Conservation (phyloP, 1,140 invertebrate species). For the Caenorhabditis brenneri region DNA sequence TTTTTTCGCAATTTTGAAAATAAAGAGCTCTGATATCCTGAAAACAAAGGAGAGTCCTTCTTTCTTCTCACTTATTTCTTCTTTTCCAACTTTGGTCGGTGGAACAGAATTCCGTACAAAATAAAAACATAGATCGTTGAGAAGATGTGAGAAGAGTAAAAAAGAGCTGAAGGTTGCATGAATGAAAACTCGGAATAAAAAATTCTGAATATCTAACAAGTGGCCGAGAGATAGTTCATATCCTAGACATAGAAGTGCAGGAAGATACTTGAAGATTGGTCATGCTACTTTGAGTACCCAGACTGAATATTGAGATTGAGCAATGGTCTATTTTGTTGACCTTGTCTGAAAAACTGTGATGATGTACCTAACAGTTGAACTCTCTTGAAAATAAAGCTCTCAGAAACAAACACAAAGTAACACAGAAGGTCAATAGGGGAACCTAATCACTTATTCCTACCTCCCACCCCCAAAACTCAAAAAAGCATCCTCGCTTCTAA, state of each 20-base stretch:
- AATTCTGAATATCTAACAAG: background rate
- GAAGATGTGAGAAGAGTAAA: background rate
- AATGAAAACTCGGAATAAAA: background rate
- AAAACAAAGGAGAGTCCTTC: background rate
- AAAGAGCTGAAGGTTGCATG: background rate
- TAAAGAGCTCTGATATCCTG: constrained; percentile 18
- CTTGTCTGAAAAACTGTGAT: too few species aligned
- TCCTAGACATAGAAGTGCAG: too few species aligned
- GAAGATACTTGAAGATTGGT: too few species aligned
- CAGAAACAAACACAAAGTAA: too few species aligned
- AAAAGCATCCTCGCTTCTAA: background rate
- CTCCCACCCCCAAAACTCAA: background rate
- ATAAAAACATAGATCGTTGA: background rate
- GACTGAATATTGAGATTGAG: too few species aligned
- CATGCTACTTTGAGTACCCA: too few species aligned
- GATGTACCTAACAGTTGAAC: too few species aligned
- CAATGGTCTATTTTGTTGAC: too few species aligned
- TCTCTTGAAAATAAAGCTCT: too few species aligned
- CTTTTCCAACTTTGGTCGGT: background rate
- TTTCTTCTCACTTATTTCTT: background rate
- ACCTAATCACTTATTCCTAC: background rate
- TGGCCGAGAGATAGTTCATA: background rate
- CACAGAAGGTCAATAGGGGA: background rate
- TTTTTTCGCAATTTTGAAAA: constrained; percentile 26
- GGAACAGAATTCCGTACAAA: background rate